These are phyloP conservation scores for Euphonia xanthogaster DNA, from an alignment of 2,797 vertebrate species.

Conservation along the genomic window DNA sequence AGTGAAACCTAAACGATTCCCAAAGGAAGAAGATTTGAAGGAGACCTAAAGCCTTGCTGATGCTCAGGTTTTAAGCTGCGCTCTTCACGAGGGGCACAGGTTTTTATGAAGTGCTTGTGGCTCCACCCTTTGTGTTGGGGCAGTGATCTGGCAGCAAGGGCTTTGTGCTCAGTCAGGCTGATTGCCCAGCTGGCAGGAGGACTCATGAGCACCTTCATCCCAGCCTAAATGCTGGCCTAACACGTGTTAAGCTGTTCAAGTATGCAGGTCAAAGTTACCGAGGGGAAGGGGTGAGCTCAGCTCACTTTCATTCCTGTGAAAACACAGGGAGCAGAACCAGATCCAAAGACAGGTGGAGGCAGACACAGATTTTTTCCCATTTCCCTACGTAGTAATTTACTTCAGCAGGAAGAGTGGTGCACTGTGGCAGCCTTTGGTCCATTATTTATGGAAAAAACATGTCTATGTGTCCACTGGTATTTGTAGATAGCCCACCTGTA, in stretches of 20 bases:
- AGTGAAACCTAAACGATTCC: neutral
- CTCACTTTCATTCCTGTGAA: neutral
- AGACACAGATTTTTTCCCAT: neutral
- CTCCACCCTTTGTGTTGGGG: neutral
- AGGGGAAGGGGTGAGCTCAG: neutral
- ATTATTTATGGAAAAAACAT: neutral
- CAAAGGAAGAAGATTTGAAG: neutral
- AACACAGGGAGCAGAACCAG: neutral
- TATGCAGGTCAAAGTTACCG: neutral
- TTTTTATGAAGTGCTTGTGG: neutral
- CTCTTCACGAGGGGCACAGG: neutral
- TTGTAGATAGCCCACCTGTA: neutral
- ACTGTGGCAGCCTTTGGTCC: neutral
- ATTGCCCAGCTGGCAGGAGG: neutral
- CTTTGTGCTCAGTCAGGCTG: fast-evolving
- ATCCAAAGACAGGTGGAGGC: neutral
- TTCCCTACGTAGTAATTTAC: neutral
- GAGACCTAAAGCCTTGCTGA: neutral
- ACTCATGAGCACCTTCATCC: neutral
- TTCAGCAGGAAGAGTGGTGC: neutral
- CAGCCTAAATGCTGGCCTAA: neutral
- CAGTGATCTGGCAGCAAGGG: neutral
- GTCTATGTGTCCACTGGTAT: fast-evolving
- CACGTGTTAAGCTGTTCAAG: neutral
- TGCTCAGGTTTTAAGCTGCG: neutral